phyloP scores from a whole-genome alignment of 1,140 invertebrate genomes.

The Lycorma delicatula region DNA sequence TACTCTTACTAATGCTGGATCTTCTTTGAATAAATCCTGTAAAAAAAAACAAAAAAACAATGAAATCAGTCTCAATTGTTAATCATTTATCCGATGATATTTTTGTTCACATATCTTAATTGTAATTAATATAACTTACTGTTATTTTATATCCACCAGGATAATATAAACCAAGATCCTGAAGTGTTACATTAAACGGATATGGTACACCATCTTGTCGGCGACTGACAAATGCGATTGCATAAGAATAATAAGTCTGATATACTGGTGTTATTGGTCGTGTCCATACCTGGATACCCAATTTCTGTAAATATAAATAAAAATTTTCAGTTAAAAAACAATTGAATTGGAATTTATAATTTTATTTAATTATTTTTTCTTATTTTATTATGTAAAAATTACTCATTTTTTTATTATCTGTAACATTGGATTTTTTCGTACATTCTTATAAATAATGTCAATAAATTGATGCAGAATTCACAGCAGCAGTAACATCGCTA shows the following conservation, averaged over 20 bases:
- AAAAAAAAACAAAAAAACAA: too few species aligned
- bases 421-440: too few species aligned
- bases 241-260: slow-evolving; percentile 39
- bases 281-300: slow-evolving; percentile 43
- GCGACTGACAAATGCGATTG: slow-evolving; percentile 47
- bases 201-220: slow-evolving; percentile 51
- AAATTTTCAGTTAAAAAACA: not conserved
- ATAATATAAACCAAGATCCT: slow-evolving; percentile 67
- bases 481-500: too few species aligned
- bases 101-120: too few species aligned
- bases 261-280: slow-evolving; percentile 39
- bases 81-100: too few species aligned
- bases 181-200: slow-evolving; percentile 41
- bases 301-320: slow-evolving; percentile 32
- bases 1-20: too few species aligned
- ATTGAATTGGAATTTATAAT: not conserved
- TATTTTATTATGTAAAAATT: not conserved
- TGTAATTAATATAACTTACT: slow-evolving; percentile 41
- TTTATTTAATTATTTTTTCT: not conserved
- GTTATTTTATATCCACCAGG: slow-evolving; percentile 71
- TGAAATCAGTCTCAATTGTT: too few species aligned
- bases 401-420: not conserved
- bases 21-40: too few species aligned
- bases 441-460: too few species aligned
- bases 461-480: too few species aligned